Conservation (phyloP, 2,113 vertebrate genomes). For the Tor tambroides region DNA sequence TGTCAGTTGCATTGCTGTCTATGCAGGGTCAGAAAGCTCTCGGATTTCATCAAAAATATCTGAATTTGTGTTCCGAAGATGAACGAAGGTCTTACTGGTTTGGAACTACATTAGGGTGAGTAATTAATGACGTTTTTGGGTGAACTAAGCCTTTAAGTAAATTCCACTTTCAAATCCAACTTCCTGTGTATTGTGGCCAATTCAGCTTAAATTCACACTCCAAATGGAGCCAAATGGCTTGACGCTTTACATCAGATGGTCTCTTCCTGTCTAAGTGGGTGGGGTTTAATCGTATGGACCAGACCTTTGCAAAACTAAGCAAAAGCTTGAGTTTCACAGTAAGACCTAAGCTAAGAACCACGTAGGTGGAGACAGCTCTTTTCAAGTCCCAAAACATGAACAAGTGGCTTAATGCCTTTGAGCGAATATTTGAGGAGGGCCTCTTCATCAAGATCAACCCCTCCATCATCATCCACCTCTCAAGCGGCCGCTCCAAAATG, state of each 20-base stretch:
- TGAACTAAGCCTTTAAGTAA: no score
- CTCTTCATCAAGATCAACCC: constrained; percentile 52
- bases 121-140: no score
- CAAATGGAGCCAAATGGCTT: background rate
- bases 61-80: no score
- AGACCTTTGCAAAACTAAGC: background rate
- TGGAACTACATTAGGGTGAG: no score
- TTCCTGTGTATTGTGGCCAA: no score
- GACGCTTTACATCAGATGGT: background rate
- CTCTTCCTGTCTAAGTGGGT: background rate
- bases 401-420: constrained; percentile 31
- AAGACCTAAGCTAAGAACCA: background rate
- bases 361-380: constrained; percentile 12
- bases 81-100: no score
- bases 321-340: background rate
- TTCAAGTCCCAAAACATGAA: constrained; percentile 36
- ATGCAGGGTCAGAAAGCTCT: no score
- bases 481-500: constrained; percentile 34
- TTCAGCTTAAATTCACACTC: background rate
- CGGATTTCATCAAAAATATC: no score
- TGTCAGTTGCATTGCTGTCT: no score
- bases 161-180: no score
- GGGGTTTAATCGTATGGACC: background rate
- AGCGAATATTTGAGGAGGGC: constrained; percentile 42
- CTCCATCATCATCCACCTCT: constrained; percentile 39